Base-by-base conservation (phyloP, 2,797 vertebrate genomes). In the Micrastur ruficollis region DNA sequence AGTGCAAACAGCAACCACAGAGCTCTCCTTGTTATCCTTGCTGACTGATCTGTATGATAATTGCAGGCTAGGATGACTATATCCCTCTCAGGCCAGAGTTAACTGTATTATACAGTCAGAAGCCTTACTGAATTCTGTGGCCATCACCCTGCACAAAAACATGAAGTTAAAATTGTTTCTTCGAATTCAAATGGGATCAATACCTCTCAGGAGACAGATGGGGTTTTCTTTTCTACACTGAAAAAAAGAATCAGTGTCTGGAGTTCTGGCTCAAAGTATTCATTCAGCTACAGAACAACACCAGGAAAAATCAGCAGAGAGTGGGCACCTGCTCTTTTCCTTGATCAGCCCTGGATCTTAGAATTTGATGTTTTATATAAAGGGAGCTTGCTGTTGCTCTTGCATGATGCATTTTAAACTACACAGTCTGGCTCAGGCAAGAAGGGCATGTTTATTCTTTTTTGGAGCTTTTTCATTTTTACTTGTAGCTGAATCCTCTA, bases 141-240 rank as follows among this genome's bases (percentile, higher is more conserved):
- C 70, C 75, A 89, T 88, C 74, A 61, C 74, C 71, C 92, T 94
- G 81, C 70, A 84, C 44, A 96, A 94, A 94, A 95, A 70, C 80
- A 94, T 46, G 80, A 96, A 71, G 93, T 95, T 93, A 94, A 97
- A 91, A 92, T 84, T 94, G 73, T 95, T 97, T 92, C 86, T 97
- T 96, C 72, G 19, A 89, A 94, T 96, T 97, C 75, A 89, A 97
- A 97, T 65, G 82, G 65, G 89, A 97, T 97, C 93, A 95, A 93
- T 97, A 97, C 74, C 78, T 89, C 74, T 95, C 94, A 80, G 95
- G 85, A 97, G 81, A 97, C 90, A 95, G 84, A 92, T 44, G 61
- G 78, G 91, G 59, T 86, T 91, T 95, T 96, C 81, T 87, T 95
- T 94, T 93, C 79, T 68, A 75, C 68, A 74, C 66, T 40, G 58